Evolutionary conservation across 2,797 vertebrate species (phyloP), one percentile per base, ranked within the genome.

Genomic region (Myiotriccus ornatus): DNA sequence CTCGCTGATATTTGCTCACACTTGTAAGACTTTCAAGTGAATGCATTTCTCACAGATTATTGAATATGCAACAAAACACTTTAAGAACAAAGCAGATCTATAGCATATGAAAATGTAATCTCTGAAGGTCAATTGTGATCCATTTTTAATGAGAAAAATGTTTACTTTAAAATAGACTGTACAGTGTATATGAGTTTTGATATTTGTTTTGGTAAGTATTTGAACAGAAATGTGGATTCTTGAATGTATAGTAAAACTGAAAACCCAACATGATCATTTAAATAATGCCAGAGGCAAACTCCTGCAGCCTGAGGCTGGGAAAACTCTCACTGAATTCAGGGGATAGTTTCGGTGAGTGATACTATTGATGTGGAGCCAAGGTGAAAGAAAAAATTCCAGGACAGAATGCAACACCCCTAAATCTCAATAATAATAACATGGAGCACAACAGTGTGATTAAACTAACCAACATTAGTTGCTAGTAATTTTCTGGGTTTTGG

Each of bases 1-100:
- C 99, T 93, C 99, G 99, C 98, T 99, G 99, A 99, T 98, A 90
- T 68, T 74, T 71, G 28, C 67, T 78, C 41, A 81, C 7, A 22
- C 77, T 70, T 15, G 3, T 77, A 65, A 86, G 89, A 96, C 74
- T 95, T 92, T 79, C 39, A 79, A 87, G 50, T 83, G 93, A 94
- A 92, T 80, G 10, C 74, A 81, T 94, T 94, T 57, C 73, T 91
- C 69, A 88, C 41, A 73, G 84, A 82, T 95, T 95, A 87, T 75
- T 94, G 89, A 92, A 94, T 76, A 89, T 69, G 75, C 96, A 96
- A 77, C 87, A 96, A 92, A 83, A 93, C 93, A 94, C 87, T 97
- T 96, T 95, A 97, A 96, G 82, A 96, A 84, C 47, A 79, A 87
- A 95, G 57, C 96, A 95, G 83, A 90, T 89, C 44, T 88, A 83